These are phyloP conservation scores for Triplophysa yarkandensis DNA, from an alignment of 2,797 vertebrate genomes.

Conservation along the genomic window DNA sequence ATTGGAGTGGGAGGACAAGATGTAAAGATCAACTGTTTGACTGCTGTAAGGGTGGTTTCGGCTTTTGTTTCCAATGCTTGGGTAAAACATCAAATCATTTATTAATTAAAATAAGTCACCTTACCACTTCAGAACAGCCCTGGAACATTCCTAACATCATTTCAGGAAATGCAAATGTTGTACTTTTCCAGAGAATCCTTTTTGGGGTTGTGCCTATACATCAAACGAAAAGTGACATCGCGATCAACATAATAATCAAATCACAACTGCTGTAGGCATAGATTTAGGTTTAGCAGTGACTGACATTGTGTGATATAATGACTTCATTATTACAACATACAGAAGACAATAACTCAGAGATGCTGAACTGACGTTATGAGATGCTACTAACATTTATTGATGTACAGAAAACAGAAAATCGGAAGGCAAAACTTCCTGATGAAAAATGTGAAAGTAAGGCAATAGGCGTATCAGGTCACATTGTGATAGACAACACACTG, in stretches of 20 bases:
- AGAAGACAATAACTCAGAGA: conserved; percentile 36
- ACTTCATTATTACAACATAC: conserved; percentile 1
- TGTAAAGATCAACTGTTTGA: conserved; percentile 42
- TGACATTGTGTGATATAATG: conserved; percentile 24
- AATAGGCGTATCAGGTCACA: conserved; percentile 19
- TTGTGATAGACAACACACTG: conserved; percentile 2
- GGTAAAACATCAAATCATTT: not conserved
- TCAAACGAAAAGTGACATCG: not conserved
- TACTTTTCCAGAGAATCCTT: not conserved
- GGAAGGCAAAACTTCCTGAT: not conserved
- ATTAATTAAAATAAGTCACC: not conserved
- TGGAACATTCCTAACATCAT: not conserved
- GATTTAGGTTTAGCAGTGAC: not conserved
- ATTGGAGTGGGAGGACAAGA: conserved; percentile 45
- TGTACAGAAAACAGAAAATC: conserved; percentile 4
- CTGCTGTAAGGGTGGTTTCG: not conserved
- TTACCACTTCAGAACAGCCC: not conserved
- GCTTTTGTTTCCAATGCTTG: conserved; percentile 22
- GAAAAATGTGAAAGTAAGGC: conserved; percentile 33
- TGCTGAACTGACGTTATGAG: conserved; percentile 23
- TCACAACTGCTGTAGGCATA: not conserved
- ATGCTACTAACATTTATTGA: conserved; percentile 40
- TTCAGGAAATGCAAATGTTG: not conserved
- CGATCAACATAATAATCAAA: not conserved
- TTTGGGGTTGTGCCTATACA: not conserved